Conservation (phyloP, 2,888 invertebrate genomes). For the Eupithecia abbreviata region DNA sequence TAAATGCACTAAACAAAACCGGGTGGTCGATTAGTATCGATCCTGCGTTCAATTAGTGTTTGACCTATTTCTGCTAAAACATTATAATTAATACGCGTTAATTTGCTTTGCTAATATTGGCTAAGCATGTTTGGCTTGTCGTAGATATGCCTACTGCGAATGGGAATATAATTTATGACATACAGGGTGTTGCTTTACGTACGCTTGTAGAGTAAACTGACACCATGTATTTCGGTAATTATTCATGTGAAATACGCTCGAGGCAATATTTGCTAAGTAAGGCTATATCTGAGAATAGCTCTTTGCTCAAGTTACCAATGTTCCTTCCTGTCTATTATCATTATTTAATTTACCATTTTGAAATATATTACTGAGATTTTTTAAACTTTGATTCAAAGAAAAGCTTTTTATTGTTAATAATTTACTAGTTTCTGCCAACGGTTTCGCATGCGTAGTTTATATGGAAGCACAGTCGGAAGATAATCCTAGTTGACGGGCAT, state of each 20-base stretch:
- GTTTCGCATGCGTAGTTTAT: too few species aligned
- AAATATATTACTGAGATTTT: too few species aligned
- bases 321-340: background rate
- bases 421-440: too few species aligned
- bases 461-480: too few species aligned
- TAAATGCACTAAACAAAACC: slow-evolving; percentile 25
- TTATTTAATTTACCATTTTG: background rate
- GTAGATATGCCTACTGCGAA: slow-evolving; percentile 24
- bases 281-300: background rate
- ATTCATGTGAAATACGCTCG: slow-evolving; percentile 4
- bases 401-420: too few species aligned
- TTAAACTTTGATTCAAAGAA: too few species aligned
- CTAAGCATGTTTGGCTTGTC: slow-evolving; percentile 31
- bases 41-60: slow-evolving; percentile 37
- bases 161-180: slow-evolving; percentile 11
- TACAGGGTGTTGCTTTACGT: slow-evolving; percentile 4
- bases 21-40: slow-evolving; percentile 36
- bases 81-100: slow-evolving; percentile 44
- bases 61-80: slow-evolving; percentile 45
- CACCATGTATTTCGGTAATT: slow-evolving; percentile 12
- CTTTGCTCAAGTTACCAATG: background rate
- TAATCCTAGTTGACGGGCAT: too few species aligned
- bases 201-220: slow-evolving; percentile 13
- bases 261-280: background rate
- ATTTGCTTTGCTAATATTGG: slow-evolving; percentile 44